Base-by-base conservation (phyloP, 1,140 invertebrate species). In the Drosophila lini region DNA sequence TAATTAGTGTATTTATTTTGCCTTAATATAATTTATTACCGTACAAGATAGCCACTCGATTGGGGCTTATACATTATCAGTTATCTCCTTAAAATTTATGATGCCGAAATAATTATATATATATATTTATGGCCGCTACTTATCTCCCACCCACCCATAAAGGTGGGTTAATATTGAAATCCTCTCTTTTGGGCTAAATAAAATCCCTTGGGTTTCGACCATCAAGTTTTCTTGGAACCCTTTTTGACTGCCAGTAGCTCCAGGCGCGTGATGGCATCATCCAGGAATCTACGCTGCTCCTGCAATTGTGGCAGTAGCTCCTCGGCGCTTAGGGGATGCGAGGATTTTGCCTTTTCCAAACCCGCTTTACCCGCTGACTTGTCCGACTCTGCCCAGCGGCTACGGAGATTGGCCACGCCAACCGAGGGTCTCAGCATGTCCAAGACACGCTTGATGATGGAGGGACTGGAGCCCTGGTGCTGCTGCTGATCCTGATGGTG, bases 391-490 rank as follows among this genome's bases (percentile, higher is more conserved):
- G 50, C 1, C 64, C 47, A 67, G 6, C 76, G 57, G 5, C 44
- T 75, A 1, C 61, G 64, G 1, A 80, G 41, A 10, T 53, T 40
- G 28, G 32, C 52, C 28, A 62, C 42, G n/a, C 28, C 60, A 10
- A 62, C 34, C 50, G 47, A 71, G 0, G 84, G 84, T 44, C 84
- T 60, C 8, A 88, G 58, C 74, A 89, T 71, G 58, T 81, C 64
- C 61, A 88, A 28, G 15, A 88, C 58, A 1, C 84, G 65, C 22
- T 81, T 84, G 28, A 88, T 89, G 1, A 88, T 59, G 32, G 84
- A 88, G 6, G 76, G 80, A 58, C 58, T 19, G 0, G 41, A 60
- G 8, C 11, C 32, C 32, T 31, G 74, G 5, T 13, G 65, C 11
- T 45, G 58, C 11, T 40, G 38, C 32, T 44, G 42, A 0, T 61